Evolutionary conservation across 2,797 vertebrate genomes (phyloP).

Genomic region (Pogoniulus pusillus): DNA sequence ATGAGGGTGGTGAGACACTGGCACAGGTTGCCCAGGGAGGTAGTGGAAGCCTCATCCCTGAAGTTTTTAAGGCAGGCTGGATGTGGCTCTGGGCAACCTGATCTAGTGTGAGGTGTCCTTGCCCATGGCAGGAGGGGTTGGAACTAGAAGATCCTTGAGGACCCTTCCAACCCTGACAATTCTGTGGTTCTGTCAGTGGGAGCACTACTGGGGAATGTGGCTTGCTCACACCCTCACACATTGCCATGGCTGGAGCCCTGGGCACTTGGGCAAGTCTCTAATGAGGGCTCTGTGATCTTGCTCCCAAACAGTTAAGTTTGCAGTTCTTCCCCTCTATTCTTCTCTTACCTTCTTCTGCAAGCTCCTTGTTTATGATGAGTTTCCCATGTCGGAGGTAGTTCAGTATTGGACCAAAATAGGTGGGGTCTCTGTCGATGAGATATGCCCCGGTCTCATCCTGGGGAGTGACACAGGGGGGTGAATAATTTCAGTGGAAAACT

Average conservation of each 20-base stretch:
- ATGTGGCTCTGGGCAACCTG: no score
- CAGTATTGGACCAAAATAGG: constrained; percentile 92
- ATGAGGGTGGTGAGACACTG: no score
- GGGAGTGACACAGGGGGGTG: not conserved
- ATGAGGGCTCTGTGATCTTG: not conserved
- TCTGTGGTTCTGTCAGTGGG: no score
- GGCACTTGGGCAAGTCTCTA: not conserved
- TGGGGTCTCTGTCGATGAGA: constrained; percentile 94
- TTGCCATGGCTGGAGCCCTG: accelerated
- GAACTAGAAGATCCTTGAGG: no score
- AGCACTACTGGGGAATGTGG: not conserved
- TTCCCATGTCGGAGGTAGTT: constrained; percentile 96
- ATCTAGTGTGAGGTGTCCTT: no score
- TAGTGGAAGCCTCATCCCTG: no score
- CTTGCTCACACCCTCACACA: not conserved
- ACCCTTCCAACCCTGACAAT: no score
- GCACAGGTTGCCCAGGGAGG: no score
- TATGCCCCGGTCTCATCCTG: constrained; percentile 94
- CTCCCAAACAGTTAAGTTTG: accelerated
- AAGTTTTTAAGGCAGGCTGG: no score
- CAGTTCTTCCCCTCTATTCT: not conserved
- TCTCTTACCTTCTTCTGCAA: constrained; percentile 92
- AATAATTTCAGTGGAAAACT: not conserved
- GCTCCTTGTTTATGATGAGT: constrained; percentile 93
- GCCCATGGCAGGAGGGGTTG: no score